Conservation (phyloP, 2,888 invertebrate species). For the Sphaerophoria rueppellii region DNA sequence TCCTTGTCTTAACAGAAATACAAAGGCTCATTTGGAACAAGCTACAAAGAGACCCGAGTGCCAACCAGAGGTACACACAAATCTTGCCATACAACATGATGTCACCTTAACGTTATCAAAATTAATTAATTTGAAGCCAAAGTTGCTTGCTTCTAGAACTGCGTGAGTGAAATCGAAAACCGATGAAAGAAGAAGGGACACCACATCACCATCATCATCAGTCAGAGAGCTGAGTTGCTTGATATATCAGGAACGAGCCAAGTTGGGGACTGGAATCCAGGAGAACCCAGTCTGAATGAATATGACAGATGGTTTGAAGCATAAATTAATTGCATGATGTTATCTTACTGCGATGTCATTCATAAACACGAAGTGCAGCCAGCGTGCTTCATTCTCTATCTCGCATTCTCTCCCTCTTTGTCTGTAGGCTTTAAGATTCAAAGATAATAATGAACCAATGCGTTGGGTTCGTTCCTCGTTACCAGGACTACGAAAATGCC, state of each 20-base stretch:
- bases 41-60: not conserved
- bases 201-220: not conserved
- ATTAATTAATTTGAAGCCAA: conserved; percentile 63
- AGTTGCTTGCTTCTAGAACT: conserved; percentile 14
- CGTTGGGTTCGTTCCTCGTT: not conserved
- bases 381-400: conserved; percentile 23
- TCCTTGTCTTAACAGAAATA: conserved; percentile 13
- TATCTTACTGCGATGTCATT: conserved; percentile 65
- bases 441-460: conserved; percentile 16
- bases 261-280: not conserved
- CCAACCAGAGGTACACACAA: not conserved
- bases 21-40: conserved; percentile 21
- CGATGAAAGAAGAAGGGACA: conserved; percentile 41
- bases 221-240: not conserved
- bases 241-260: not conserved
- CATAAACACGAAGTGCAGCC: conserved; percentile 53
- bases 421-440: not conserved
- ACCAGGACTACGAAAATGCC: not conserved
- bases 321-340: conserved; percentile 70
- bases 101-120: conserved; percentile 62
- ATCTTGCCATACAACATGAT: conserved; percentile 5
- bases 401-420: not conserved
- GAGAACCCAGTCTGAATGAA: conserved; percentile 19
- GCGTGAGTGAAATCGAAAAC: conserved; percentile 52
- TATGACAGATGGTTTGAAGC: conserved; percentile 56